A percentile compares a stretch with the other conserved stretches of the same genome.
Conservation (phyloP, 2,797 vertebrate genomes). For the Clarias fuscus region DNA sequence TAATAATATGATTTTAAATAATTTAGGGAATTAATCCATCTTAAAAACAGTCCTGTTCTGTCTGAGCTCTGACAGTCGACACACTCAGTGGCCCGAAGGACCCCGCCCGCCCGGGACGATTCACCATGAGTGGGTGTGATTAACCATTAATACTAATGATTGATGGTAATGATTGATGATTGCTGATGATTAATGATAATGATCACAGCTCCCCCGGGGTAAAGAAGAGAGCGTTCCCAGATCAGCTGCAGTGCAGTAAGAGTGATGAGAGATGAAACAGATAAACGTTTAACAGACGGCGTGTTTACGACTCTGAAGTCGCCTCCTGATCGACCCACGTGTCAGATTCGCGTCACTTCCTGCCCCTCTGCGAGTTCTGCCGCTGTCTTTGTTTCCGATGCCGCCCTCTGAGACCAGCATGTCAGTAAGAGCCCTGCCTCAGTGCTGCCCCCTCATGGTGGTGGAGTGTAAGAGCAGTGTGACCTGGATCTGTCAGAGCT, state of each 20-base stretch:
- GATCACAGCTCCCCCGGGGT: not conserved
- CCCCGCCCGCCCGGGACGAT: not conserved
- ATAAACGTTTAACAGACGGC: not conserved
- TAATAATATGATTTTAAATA: not conserved
- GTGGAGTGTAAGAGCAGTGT: slow-evolving; percentile 33
- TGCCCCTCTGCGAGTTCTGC: not conserved
- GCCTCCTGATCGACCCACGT: not conserved
- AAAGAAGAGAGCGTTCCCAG: not conserved
- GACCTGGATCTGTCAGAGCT: slow-evolving; percentile 58
- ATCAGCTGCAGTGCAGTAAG: not conserved
- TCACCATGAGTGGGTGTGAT: not conserved
- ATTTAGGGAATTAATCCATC: not conserved
- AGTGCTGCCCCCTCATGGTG: slow-evolving; percentile 45
- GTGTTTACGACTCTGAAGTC: not conserved
- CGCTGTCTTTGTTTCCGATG: not conserved
- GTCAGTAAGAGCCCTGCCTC: not conserved
- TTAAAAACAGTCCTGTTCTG: not conserved
- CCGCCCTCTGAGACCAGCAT: not conserved
- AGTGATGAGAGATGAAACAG: not conserved
- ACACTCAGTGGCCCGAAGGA: not conserved
- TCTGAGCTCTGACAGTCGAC: not conserved
- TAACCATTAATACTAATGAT: too few relatives aligned
- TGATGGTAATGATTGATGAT: too few relatives aligned
- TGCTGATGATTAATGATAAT: too few relatives aligned
- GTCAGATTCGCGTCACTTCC: not conserved